Evolutionary conservation across 2,888 invertebrate genomes (phyloP), one percentile per base, ranked within the genome.

Genomic region (Antitype chi): DNA sequence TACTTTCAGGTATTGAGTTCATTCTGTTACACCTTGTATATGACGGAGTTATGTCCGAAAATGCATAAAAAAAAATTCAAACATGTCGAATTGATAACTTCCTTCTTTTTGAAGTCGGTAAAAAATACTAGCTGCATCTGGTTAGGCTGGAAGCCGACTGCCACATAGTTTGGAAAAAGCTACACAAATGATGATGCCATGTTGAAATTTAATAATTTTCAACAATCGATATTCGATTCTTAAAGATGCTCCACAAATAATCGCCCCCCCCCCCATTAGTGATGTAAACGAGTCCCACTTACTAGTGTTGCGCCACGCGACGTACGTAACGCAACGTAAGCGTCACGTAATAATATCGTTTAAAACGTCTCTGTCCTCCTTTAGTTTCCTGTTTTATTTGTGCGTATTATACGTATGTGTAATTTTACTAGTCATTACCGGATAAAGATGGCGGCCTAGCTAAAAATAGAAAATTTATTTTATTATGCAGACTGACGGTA

Each of bases 291-390:
- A 78, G 82, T 76, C 85, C 82, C 66, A 82, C 85, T 76, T 85
- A 70, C 76, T 77, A 71, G 82, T 76, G 82, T 84, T 84, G 85
- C 84, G 79, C 75, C 85, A 84, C 60, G 23, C 52, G 43, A 68
- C 67, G 85, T 85, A 89, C 85, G 52, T 62, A 66, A 63, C 66
- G 84, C 53, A 62, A 49, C 89, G 86, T 88, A 88, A 89, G 85
- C 68, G 32, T 78, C 78, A 86, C 83, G 90, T 88, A 89, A 78
- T 47, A 70, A 86, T 80, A 76, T 77, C 81, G 81, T 70, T 86
- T 78, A 73, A 82, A 79, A 77, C 79, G 32, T 32, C 47, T 28
- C 28, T 83, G 86, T 80, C 81, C 82, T 81, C 81, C 59, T 78
- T 82, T 73, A 23, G 70, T 82, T 87, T 86, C 87, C 80, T 80